Base-by-base conservation (phyloP, 2,888 invertebrate genomes). In the Xylota sylvarum region DNA sequence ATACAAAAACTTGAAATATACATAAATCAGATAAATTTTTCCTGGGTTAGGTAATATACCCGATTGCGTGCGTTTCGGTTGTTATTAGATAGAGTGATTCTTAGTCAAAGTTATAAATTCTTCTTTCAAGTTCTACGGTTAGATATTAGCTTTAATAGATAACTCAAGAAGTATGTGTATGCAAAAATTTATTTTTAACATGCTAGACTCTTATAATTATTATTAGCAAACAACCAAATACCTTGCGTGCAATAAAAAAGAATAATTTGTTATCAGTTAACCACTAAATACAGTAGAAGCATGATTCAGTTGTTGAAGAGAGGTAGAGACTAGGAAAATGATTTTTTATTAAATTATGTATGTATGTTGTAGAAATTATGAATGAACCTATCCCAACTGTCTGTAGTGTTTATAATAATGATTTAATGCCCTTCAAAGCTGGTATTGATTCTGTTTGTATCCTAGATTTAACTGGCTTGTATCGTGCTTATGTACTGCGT, bases 51-150 rank as follows among this genome's bases (percentile, higher is more conserved):
- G 37, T 37, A 37, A 6, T 9, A 17, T 67, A 62, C 14, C 37
- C 56, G 55, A 58, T 77, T 67, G 82, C 86, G 86, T 86, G 86
- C 72, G 40, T 55, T 58, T 82, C 46, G 69, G 46, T 40, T 81
- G 50, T 81, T 72, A 72, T 37, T 76, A 35, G 14, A 5, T 50
- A 46, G 64, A 37, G 37, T 76, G 56, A 56, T 48, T 72, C 19
- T 40, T 19, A 23, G 14, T 1, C 35, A n/a, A 43, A 69, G 27
- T 69, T 43, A 27, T 23, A 55, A 37, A 60, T 30, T n/a, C 46
- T 48, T 55, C 19, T 27, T 69, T n/a, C 23, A 14, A 35, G 27
- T 23, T 69, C 55, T 40, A 55, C 52, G 67, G 67, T 69, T 55
- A 27, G 14, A 23, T 40, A 40, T 40, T 19, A 32, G 40, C 7